Conservation (phyloP, 2,888 invertebrate species). For the Tolmerus cingulatus region DNA sequence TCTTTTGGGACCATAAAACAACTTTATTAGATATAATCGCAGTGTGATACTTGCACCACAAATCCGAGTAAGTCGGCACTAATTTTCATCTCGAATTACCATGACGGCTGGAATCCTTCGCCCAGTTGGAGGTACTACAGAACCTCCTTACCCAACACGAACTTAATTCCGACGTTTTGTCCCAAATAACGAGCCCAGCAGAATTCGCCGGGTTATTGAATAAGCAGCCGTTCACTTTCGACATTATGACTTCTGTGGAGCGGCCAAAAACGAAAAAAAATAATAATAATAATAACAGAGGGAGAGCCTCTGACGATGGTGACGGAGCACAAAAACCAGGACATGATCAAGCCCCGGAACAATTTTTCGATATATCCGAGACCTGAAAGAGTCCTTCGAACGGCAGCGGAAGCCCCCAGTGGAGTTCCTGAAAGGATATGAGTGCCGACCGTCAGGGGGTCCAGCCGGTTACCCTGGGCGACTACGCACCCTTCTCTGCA, state of each 20-base stretch:
- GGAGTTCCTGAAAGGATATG: slow-evolving; percentile 50
- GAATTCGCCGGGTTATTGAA: background rate
- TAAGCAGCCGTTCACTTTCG: background rate
- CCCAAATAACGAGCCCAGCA: background rate
- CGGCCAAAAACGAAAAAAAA: background rate
- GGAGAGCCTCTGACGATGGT: background rate
- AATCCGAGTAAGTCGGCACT: background rate
- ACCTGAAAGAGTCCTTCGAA: slow-evolving; percentile 12
- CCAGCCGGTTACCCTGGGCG: slow-evolving; percentile 48
- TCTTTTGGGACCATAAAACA: background rate
- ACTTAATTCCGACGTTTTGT: slow-evolving; percentile 9
- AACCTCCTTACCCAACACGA: background rate
- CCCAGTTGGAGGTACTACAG: slow-evolving; percentile 10
- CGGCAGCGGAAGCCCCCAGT: slow-evolving; percentile 46
- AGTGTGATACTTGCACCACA: background rate
- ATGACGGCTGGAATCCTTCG: background rate
- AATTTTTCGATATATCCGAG: slow-evolving; percentile 12
- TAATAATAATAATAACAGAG: too few species aligned
- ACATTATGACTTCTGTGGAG: background rate
- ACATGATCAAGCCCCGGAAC: slow-evolving; percentile 21
- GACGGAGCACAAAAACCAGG: slow-evolving; percentile 3
- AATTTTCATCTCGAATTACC: slow-evolving; percentile 1
- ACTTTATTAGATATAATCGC: background rate
- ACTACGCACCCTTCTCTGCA: slow-evolving; percentile 45
- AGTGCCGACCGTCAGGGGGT: slow-evolving; percentile 48